A percentile compares a stretch with the other conserved stretches of the same genome.
Evolutionary conservation across 2,888 invertebrate genomes (phyloP).

Genomic region (Drosophila diplacantha): DNA sequence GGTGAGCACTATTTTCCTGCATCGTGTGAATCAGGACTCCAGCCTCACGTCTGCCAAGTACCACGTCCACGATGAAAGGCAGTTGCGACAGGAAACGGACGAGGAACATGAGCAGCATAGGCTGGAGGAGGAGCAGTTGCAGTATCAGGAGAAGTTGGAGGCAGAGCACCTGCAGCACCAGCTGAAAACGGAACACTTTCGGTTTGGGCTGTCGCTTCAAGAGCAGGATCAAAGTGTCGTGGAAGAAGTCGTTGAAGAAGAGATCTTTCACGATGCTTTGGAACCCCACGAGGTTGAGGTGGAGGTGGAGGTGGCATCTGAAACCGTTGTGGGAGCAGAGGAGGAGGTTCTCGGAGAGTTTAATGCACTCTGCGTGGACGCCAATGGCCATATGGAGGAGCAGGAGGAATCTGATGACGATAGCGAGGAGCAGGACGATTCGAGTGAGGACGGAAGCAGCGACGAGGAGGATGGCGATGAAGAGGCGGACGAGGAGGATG

Average conservation of each 20-base stretch:
- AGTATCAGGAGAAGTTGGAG: constrained; percentile 10
- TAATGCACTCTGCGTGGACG: constrained; percentile 18
- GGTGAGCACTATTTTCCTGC: constrained; percentile 57
- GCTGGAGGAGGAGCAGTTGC: constrained; percentile 9
- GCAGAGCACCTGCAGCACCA: constrained; percentile 4
- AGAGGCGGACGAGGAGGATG: constrained; percentile 4
- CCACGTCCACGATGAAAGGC: constrained; percentile 9
- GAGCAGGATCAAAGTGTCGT: constrained; percentile 14
- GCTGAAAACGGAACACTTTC: constrained; percentile 7
- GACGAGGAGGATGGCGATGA: constrained; percentile 17
- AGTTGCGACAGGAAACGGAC: constrained; percentile 1
- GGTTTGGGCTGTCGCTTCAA: constrained; percentile 1
- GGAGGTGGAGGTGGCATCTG: constrained; percentile 45
- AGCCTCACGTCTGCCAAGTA: constrained; percentile 27
- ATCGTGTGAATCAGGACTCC: constrained; percentile 57
- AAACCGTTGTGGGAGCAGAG: constrained; percentile 68
- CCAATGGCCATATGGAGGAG: constrained; percentile 26
- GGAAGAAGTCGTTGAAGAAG: constrained; percentile 27
- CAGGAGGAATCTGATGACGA: constrained; percentile 5
- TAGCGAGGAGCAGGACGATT: constrained; percentile 11
- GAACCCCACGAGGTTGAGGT: constrained; percentile 46
- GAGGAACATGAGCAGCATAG: constrained; percentile 12
- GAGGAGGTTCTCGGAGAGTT: constrained; percentile 41
- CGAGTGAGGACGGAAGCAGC: constrained; percentile 3
- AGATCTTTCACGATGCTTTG: constrained; percentile 38